Percentiles rank a stretch among this genome's conserved stretches.
phyloP scores from a whole-genome alignment of 2,113 vertebrate genomes.

The Theristicus caerulescens region DNA sequence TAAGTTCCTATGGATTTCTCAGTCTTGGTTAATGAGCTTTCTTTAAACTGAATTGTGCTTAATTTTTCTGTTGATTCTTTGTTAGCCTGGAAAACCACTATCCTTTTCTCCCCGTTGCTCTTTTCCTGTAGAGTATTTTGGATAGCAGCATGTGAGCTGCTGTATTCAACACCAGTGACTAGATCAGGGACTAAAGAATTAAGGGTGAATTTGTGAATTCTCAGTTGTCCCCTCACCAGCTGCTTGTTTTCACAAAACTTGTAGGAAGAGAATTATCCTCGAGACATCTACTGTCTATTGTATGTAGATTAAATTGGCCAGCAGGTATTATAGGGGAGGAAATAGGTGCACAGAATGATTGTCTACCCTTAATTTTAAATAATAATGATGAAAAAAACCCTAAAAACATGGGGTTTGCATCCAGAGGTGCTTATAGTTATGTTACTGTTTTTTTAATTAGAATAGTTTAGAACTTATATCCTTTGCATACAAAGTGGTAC shows the following conservation, averaged over 20 bases:
- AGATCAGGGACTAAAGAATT: background rate
- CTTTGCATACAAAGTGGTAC: background rate
- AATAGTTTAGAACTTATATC: background rate
- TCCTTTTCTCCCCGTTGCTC: background rate
- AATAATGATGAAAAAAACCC: background rate
- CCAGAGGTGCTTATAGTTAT: background rate
- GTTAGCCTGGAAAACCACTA: background rate
- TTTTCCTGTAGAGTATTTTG: background rate
- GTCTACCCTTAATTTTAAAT: background rate
- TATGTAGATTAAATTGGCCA: background rate
- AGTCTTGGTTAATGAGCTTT: background rate
- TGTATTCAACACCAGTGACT: background rate
- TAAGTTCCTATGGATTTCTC: conserved; percentile 1
- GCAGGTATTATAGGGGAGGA: background rate
- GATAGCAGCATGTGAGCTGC: background rate
- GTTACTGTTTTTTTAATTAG: background rate
- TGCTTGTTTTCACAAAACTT: background rate
- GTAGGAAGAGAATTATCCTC: background rate
- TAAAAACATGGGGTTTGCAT: background rate
- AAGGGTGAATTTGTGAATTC: background rate
- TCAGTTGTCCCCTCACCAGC: background rate
- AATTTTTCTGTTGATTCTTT: conserved; percentile 17
- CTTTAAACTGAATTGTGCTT: conserved; percentile 3
- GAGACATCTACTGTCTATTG: background rate
- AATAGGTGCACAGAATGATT: background rate